Conservation (phyloP, 2,888 invertebrate species). For the Eupeodes luniger region DNA sequence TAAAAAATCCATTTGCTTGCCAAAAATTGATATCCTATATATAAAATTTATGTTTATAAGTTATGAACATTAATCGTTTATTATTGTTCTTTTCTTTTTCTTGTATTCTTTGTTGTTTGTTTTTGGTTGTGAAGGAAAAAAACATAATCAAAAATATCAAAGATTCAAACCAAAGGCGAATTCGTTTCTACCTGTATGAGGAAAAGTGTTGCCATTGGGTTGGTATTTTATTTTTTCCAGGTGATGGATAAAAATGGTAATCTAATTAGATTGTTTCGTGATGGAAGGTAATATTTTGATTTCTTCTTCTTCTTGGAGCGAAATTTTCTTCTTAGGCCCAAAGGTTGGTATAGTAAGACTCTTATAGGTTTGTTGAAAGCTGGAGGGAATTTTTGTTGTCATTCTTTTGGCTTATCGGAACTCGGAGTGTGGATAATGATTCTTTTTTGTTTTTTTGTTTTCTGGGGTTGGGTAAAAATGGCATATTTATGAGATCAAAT, state of each 20-base stretch:
- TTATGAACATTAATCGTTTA: constrained; percentile 45
- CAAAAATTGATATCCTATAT: constrained; percentile 38
- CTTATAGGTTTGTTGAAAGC: background rate
- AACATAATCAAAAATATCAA: constrained; percentile 27
- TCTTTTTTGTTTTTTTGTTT: background rate
- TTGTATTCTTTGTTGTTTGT: constrained; percentile 10
- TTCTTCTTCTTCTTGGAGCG: constrained; percentile 5
- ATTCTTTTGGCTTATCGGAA: constrained; percentile 24
- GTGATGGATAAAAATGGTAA: background rate
- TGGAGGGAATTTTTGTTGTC: constrained; percentile 8
- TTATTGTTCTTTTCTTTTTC: constrained; percentile 7
- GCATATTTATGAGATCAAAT: constrained; percentile 24
- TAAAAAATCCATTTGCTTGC: constrained; percentile 57
- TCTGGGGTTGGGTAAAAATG: background rate
- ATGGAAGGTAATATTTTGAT: constrained; percentile 18
- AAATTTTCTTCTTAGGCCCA: background rate
- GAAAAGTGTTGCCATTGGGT: constrained; percentile 67
- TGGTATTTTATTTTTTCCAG: constrained; percentile 8
- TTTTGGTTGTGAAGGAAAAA: constrained; percentile 35
- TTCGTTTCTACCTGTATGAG: constrained; percentile 53
- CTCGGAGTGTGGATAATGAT: background rate
- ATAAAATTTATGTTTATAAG: constrained; percentile 38
- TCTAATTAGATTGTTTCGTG: constrained; percentile 64
- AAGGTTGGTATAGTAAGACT: too few relatives aligned
- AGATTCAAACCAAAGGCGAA: constrained; percentile 69